These are phyloP conservation scores for Eupeodes corollae DNA, from an alignment of 1,140 invertebrate genomes.

Conservation along the genomic window DNA sequence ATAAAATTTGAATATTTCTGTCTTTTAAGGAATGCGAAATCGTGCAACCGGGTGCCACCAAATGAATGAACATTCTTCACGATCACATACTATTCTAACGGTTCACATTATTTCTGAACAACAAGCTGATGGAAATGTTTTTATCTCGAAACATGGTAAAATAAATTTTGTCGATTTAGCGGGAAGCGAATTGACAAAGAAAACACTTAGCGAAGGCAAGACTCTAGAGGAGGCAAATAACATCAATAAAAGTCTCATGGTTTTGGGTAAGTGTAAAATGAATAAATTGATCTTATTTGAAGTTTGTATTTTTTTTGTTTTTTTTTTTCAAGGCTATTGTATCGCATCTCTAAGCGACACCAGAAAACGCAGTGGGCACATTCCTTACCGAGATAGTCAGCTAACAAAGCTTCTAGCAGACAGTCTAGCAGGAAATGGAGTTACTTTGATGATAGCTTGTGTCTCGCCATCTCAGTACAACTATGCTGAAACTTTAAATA, in stretches of 20 bases:
- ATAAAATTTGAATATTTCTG: no score
- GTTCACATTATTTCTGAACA: constrained; percentile 74
- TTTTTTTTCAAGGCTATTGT: constrained; percentile 60
- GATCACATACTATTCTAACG: constrained; percentile 90
- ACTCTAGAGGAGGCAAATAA: constrained; percentile 88
- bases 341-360: constrained; percentile 80
- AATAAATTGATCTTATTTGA: no score
- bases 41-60: constrained; percentile 77
- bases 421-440: constrained; percentile 88
- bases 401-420: constrained; percentile 85
- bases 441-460: constrained; percentile 91
- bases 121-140: constrained; percentile 68
- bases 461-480: constrained; percentile 79
- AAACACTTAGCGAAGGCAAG: constrained; percentile 83
- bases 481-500: constrained; percentile 81
- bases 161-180: constrained; percentile 91
- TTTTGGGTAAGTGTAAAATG: constrained; percentile 65
- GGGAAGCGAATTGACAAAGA: constrained; percentile 88
- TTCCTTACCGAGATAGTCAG: constrained; percentile 88
- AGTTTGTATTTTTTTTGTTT: no score
- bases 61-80: constrained; percentile 92
- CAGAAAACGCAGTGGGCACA: constrained; percentile 69
- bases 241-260: constrained; percentile 93
- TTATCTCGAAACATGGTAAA: constrained; percentile 77
- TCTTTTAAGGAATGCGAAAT: constrained; percentile 62